A percentile compares a stretch with the other conserved stretches of the same genome.
These are phyloP conservation scores for Champsocephalus gunnari DNA, from an alignment of 2,797 vertebrate genomes.

Conservation along the genomic window DNA sequence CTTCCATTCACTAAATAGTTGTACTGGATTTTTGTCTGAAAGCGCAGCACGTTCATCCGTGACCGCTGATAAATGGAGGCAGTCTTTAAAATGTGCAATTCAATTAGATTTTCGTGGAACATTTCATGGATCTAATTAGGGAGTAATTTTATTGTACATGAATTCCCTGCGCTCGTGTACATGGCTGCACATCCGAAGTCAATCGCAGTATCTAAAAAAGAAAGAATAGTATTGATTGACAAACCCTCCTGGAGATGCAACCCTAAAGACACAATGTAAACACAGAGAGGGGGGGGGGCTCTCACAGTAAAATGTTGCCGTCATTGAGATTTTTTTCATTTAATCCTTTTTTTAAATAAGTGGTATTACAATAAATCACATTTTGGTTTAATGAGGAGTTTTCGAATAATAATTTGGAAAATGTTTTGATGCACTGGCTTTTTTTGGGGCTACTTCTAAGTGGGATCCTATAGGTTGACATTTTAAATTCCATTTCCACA, in stretches of 20 bases:
- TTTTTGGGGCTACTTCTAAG: too few relatives aligned
- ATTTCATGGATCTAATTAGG: constrained; percentile 25
- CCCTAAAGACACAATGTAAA: background rate
- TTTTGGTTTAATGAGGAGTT: too few relatives aligned
- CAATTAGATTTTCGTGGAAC: constrained; percentile 29
- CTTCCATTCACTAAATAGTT: constrained; percentile 21
- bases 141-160: constrained; percentile 13
- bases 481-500: too few relatives aligned
- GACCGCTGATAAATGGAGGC: constrained; percentile 7
- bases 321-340: background rate
- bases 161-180: background rate
- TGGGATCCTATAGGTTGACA: too few relatives aligned
- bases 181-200: background rate
- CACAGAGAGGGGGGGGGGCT: background rate
- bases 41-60: constrained; percentile 11
- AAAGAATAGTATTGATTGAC: background rate
- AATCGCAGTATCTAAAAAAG: background rate
- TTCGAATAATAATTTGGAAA: too few relatives aligned
- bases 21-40: constrained; percentile 29
- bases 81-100: constrained; percentile 44
- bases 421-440: too few relatives aligned
- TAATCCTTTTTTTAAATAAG: background rate
- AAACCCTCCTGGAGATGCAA: background rate
- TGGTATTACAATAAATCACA: background rate
- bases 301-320: rapidly evolving